Evolutionary conservation across 2,113 vertebrate genomes (phyloP).

Genomic region (Xenopus laevis): DNA sequence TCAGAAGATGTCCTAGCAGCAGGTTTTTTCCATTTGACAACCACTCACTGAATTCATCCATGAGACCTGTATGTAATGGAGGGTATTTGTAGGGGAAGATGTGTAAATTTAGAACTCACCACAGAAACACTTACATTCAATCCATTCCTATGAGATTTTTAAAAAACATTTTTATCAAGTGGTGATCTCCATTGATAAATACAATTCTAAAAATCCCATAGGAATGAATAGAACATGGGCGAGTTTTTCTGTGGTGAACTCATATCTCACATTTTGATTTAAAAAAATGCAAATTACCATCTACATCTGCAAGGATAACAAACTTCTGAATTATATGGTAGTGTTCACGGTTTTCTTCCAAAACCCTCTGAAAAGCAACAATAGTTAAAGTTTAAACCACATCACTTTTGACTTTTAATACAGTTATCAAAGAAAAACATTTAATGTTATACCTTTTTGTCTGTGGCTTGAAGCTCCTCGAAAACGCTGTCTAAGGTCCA

Average conservation of each 20-base stretch:
- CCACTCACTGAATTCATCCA: conserved; percentile 91
- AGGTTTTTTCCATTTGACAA: conserved; percentile 67
- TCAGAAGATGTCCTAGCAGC: conserved; percentile 86
- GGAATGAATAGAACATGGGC: too few species aligned
- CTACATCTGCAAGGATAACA: conserved; percentile 87
- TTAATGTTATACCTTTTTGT: conserved; percentile 75
- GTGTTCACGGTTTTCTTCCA: conserved; percentile 89
- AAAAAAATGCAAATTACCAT: conserved; percentile 68
- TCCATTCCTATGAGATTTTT: too few species aligned
- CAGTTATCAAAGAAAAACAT: too few species aligned
- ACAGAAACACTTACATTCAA: too few species aligned
- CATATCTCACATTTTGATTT: too few species aligned
- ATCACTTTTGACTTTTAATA: too few species aligned
- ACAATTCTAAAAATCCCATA: too few species aligned
- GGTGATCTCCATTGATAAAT: too few species aligned
- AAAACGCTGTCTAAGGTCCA: conserved; percentile 95
- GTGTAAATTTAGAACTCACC: too few species aligned
- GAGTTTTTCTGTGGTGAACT: too few species aligned
- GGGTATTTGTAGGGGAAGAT: neutral
- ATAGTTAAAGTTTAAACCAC: neutral
- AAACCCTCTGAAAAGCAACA: conserved; percentile 73
- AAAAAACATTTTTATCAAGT: too few species aligned
- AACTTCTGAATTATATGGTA: conserved; percentile 95
- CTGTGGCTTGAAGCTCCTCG: conserved; percentile 92
- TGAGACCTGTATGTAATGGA: conserved; percentile 67